These are phyloP conservation scores for Biston betularia DNA, from an alignment of 2,888 invertebrate genomes.

Conservation along the genomic window DNA sequence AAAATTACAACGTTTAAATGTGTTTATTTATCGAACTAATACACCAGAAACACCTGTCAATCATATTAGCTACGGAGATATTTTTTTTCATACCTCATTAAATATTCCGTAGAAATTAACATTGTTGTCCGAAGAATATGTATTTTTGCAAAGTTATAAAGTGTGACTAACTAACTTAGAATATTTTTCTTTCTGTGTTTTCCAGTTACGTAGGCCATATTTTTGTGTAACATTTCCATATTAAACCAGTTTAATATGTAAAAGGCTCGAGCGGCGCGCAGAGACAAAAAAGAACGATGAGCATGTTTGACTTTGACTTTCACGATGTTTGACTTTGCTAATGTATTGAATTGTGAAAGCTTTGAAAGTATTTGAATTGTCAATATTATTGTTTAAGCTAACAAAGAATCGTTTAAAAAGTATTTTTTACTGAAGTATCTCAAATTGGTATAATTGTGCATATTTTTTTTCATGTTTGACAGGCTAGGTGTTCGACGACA, in stretches of 20 bases:
- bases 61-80: too few species aligned
- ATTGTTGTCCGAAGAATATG: neutral
- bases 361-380: slow-evolving; percentile 17
- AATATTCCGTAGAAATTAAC: neutral
- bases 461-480: too few species aligned
- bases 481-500: too few species aligned
- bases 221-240: slow-evolving; percentile 47
- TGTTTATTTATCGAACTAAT: too few species aligned
- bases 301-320: slow-evolving; percentile 13
- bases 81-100: neutral
- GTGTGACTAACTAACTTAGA: slow-evolving; percentile 10
- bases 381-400: neutral
- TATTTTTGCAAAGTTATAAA: slow-evolving; percentile 15
- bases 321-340: slow-evolving; percentile 1
- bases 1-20: too few species aligned
- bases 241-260: slow-evolving; percentile 44
- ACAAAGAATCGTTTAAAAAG: neutral
- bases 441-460: too few species aligned
- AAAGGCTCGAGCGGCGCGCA: slow-evolving; percentile 23
- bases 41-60: too few species aligned
- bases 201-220: slow-evolving; percentile 41
- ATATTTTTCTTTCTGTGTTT: slow-evolving; percentile 30
- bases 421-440: too few species aligned
- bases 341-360: slow-evolving; percentile 4
- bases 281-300: slow-evolving; percentile 17